These are phyloP conservation scores for Clistopyga incitator DNA, from an alignment of 2,888 invertebrate species.

Conservation along the genomic window DNA sequence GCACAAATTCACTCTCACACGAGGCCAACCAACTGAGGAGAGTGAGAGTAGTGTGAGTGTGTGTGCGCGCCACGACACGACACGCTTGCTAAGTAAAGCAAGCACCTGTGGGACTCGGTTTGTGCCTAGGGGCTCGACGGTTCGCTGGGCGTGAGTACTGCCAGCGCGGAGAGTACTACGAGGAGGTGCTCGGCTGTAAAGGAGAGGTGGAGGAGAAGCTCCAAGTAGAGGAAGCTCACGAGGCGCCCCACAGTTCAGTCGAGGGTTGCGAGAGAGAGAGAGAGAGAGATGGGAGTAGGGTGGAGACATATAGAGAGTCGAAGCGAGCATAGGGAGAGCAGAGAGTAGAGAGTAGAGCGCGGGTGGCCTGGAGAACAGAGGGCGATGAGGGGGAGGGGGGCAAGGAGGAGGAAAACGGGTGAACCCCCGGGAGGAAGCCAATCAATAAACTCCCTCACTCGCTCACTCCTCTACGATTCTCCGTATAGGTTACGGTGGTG, in stretches of 20 bases:
- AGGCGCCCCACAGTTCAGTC: constrained; percentile 48
- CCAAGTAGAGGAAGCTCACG: constrained; percentile 47
- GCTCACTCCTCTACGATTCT: constrained; percentile 70
- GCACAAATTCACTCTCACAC: not conserved
- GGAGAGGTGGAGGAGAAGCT: constrained; percentile 53
- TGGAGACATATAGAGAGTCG: constrained; percentile 26
- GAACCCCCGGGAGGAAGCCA: constrained; percentile 82
- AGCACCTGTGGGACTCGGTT: constrained; percentile 67
- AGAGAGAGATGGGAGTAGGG: constrained; percentile 66
- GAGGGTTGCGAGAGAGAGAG: constrained; percentile 80
- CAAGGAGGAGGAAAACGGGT: constrained; percentile 74
- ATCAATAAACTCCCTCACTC: constrained; percentile 83
- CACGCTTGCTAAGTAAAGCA: constrained; percentile 68
- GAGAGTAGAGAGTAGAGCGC: constrained; percentile 56
- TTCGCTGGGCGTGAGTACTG: constrained; percentile 63
- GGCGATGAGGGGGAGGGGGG: constrained; percentile 63
- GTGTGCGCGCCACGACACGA: constrained; percentile 49
- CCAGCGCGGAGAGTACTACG: constrained; percentile 34
- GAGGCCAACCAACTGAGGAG: not conserved
- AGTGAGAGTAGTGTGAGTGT: not conserved
- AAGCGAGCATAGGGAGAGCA: constrained; percentile 25
- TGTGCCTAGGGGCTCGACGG: constrained; percentile 49
- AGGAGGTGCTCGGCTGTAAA: constrained; percentile 53
- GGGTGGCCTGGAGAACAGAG: constrained; percentile 51
- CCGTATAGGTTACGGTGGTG: constrained; percentile 53